Conservation (phyloP, 1,140 invertebrate genomes). For the Asobara japonica region DNA sequence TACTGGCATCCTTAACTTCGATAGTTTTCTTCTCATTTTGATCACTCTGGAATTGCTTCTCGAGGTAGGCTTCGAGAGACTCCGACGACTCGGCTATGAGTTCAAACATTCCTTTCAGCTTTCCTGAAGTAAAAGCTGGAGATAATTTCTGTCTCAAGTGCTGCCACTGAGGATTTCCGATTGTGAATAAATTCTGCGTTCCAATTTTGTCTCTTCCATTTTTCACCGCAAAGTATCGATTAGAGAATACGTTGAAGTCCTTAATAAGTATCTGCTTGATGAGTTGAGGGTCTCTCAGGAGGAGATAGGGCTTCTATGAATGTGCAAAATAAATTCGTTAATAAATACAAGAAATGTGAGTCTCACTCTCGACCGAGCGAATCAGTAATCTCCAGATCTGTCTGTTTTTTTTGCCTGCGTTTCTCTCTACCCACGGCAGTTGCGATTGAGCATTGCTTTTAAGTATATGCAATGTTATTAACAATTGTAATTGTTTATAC, state of each 20-base stretch:
- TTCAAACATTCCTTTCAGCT: constrained; percentile 65
- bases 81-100: constrained; percentile 59
- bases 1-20: constrained; percentile 61
- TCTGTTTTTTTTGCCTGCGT: too few relatives aligned
- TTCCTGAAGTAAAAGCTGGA: constrained; percentile 60
- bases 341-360: too few relatives aligned
- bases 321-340: too few relatives aligned
- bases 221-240: constrained; percentile 55
- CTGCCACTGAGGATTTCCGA: constrained; percentile 58
- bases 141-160: constrained; percentile 64
- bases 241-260: constrained; percentile 66
- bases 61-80: constrained; percentile 49
- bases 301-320: constrained; percentile 50
- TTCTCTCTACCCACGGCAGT: too few relatives aligned
- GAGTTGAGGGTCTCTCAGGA: constrained; percentile 47
- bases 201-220: constrained; percentile 51
- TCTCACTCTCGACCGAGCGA: too few relatives aligned
- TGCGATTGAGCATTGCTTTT: too few relatives aligned
- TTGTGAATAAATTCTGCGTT: constrained; percentile 53
- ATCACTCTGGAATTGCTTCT: constrained; percentile 27
- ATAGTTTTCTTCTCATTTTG: constrained; percentile 35
- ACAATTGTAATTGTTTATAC: too few relatives aligned
- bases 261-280: constrained; percentile 63
- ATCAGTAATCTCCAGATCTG: too few relatives aligned
- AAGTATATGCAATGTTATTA: too few relatives aligned